Base-by-base conservation (phyloP, 2,113 vertebrate species). In the Podilymbus podiceps region DNA sequence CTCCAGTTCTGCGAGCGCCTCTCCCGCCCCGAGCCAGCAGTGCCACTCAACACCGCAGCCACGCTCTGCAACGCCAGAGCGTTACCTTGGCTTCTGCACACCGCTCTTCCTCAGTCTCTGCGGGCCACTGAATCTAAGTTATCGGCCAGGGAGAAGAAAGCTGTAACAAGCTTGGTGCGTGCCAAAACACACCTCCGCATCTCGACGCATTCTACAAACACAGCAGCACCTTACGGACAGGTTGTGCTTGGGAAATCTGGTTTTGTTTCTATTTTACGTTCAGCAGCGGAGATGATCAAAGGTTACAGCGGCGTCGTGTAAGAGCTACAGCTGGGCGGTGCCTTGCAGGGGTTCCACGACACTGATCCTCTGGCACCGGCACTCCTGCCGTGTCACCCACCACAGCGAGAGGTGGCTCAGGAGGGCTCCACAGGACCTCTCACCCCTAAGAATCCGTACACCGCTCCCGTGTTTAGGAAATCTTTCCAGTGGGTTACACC, bases 171-270 rank as follows among this genome's bases (percentile, higher is more conserved):
- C 52, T 58, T 21, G 4, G 1, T 11, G 13, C 1, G 18, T 59
- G 44, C 56, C 74, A 31, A 28, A 56, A 49, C 56, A 44, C 33
- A 2, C 6, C 5, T 0, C 7, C 5, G 0, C 1, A 2, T 22
- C 50, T 27, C 6, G 12, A 80, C 63, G 55, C 5, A 53, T 9
- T 71, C 35, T 11, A 76, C 58, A 83, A 16, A 50, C 47, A 28
- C 79, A n/a, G 59, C 82, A 77, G 55, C 64, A 59, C 3, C 0
- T 17, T 28, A 46, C 0, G 12, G 40, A 67, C 58, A 85, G 52
- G 95, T 97, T 85, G 94, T 94, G 93, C 72, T 42, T 42, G 40
- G 52, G 2, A 6, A 60, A 38, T 19, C 16, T 66, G 75, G 25
- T 4, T 89, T 53, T 47, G n/a, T 20, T 49, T 38, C 24, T 67